Base-by-base conservation (phyloP, 2,888 invertebrate genomes). In the Spilosoma lubricipeda region DNA sequence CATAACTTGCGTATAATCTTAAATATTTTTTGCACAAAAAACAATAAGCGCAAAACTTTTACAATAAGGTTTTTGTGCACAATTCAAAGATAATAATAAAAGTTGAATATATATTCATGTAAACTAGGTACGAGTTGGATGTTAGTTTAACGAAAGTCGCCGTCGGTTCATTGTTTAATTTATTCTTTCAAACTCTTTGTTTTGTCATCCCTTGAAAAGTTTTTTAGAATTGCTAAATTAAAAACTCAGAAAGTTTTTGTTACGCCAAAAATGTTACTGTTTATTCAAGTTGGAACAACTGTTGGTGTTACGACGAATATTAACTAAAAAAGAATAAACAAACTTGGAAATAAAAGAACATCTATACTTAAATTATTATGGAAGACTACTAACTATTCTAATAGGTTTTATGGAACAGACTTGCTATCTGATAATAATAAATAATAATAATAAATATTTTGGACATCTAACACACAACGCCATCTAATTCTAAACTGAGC, bases 111-210 rank as follows among this genome's bases (percentile, higher is more conserved):
- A 71, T 52, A 71, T 82, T 70, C 71, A 77, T 66, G 73, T 79
- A 71, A 68, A 80, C 70, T 71, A 72, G 83, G 67, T 66, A 71
- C 23, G 36, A 80, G 70, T 80, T 73, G 65, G 73, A 23, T 72
- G 71, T 75, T 80, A 78, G 71, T 79, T 79, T 70, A 48, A 66
- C 70, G 73, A 80, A 83, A 64, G 67, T 52, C 66, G 69, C 74
- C 75, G 72, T 77, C 75, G 56, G 80, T 85, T 76, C 70, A 80
- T 77, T 78, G 76, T 81, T 80, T 85, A 85, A 83, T 83, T 85
- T 83, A 85, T 83, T 85, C 83, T 83, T 85, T 65, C 73, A 70
- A 85, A 85, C 78, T 85, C 77, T 30, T 79, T 83, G 78, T 85
- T 83, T 83, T 85, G 83, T 81, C 85, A 79, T 83, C 56, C 74